A percentile compares a stretch with the other conserved stretches of the same genome.
Conservation (phyloP, 2,113 vertebrate genomes). For the Maccullochella peelii region DNA sequence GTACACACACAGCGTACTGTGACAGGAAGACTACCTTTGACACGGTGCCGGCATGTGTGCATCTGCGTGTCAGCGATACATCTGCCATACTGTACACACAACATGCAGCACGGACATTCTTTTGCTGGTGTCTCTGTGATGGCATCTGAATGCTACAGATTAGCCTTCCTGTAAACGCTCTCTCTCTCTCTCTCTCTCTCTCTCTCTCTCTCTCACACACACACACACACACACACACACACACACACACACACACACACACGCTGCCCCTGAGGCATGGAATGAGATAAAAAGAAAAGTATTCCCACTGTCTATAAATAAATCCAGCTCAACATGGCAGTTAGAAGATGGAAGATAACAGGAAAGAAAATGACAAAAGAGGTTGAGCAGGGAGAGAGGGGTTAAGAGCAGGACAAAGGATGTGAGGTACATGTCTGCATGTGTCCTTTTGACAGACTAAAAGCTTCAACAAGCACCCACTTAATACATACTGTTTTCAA, state of each 20-base stretch:
- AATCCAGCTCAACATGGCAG: slow-evolving; percentile 37
- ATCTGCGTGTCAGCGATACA: slow-evolving; percentile 3
- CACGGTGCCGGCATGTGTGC: slow-evolving; percentile 43
- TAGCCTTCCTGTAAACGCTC: slow-evolving; percentile 12
- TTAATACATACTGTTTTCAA: slow-evolving; percentile 6
- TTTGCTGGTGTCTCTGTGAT: neutral
- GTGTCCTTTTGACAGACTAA: neutral
- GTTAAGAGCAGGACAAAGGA: neutral
- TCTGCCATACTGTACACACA: slow-evolving; percentile 13
- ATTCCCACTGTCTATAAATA: slow-evolving; percentile 48
- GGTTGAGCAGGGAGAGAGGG: neutral
- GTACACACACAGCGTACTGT: slow-evolving; percentile 34
- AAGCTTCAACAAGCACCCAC: neutral
- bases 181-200: neutral
- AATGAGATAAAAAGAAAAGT: slow-evolving; percentile 18
- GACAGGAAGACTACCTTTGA: slow-evolving; percentile 70
- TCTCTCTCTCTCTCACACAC: neutral
- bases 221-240: neutral
- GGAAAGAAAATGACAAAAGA: neutral
- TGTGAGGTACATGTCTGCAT: neutral
- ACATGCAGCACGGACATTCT: slow-evolving; percentile 3
- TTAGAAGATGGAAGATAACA: slow-evolving; percentile 18
- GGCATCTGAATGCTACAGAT: slow-evolving; percentile 15
- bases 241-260: neutral
- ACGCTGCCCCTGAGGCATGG: neutral